Base-by-base conservation (phyloP, 1,140 invertebrate genomes). In the Laupala kohalensis region DNA sequence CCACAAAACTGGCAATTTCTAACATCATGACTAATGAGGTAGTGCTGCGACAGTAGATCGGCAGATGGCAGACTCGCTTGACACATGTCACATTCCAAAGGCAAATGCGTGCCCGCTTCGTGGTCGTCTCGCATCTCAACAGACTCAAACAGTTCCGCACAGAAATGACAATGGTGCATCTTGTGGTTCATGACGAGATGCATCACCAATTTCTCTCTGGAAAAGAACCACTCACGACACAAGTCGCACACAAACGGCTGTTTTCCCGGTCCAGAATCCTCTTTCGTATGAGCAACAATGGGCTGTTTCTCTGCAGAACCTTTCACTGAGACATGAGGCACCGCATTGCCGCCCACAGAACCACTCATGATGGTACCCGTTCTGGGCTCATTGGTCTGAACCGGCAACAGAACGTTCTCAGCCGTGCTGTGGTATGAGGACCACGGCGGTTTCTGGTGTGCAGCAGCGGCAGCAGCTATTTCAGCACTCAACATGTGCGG, bases 151-250 rank as follows among this genome's bases (percentile, higher is more conserved):
- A 73, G 27, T 29, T 73, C 64, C 25, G 72, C 69, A 70, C 74
- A 74, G 64, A 71, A 73, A 28, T 29, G 62, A 64, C 74, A 74
- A 30, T 73, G 66, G 23, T 72, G 64, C 53, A 72, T 73, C 24
- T 65, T 24, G 66, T 75, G 74, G 63, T 75, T 74, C 65, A 71
- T 73, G 25, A 74, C 67, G n/a, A 73, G 68, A 64, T 75, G 74
- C 37, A 75, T 69, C n/a, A 71, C 65, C 64, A 75, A 71, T 70
- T 73, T 74, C 26, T 74, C 73, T 64, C 71, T 71, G 25, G 71
- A 71, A 28, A 74, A 71, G 68, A 75, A 75, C 71, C 73, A 74
- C 28, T 73, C 63, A 13, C 72, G 37, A 69, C 74, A 75, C 24
- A 71, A 26, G 37, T 72, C 62, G 70, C 74, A 75, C 9, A 66